phyloP scores from a whole-genome alignment of 2,797 vertebrate species.

The Gambelia wislizenii region DNA sequence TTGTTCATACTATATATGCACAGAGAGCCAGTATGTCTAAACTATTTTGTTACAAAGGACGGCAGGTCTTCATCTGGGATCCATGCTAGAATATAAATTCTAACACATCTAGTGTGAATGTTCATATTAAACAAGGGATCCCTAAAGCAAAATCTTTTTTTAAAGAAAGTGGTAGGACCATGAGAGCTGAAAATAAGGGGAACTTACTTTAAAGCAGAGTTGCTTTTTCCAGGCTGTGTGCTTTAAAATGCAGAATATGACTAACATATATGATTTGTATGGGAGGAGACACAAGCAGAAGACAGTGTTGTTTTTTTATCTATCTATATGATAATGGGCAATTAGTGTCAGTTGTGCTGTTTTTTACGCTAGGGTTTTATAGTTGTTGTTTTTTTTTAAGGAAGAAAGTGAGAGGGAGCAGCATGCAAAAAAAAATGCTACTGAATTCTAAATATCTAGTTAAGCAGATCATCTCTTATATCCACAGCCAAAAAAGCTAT shows the following conservation, averaged over 20 bases:
- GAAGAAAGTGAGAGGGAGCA: slow-evolving; percentile 20
- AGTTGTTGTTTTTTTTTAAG: slow-evolving; percentile 38
- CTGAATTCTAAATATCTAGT: slow-evolving; percentile 58
- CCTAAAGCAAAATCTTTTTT: slow-evolving; percentile 56
- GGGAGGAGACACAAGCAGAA: slow-evolving; percentile 53
- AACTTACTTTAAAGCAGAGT: slow-evolving; percentile 59
- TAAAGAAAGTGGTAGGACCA: slow-evolving; percentile 32
- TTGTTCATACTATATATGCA: not conserved
- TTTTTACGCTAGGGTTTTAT: slow-evolving; percentile 53
- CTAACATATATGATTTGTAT: slow-evolving; percentile 44
- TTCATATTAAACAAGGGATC: slow-evolving; percentile 47
- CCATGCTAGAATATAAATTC: slow-evolving; percentile 60
- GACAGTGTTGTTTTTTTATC: slow-evolving; percentile 42
- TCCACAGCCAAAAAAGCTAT: slow-evolving; percentile 49
- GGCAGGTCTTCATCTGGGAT: slow-evolving; percentile 33
- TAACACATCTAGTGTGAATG: slow-evolving; percentile 53
- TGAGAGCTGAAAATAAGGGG: slow-evolving; percentile 31
- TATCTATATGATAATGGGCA: slow-evolving; percentile 55
- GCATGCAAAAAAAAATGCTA: slow-evolving; percentile 36
- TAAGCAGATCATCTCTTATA: slow-evolving; percentile 58
- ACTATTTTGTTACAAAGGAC: not conserved
- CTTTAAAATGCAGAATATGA: slow-evolving; percentile 53
- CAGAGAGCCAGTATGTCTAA: not conserved
- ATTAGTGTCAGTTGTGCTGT: slow-evolving; percentile 57
- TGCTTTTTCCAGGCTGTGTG: slow-evolving; percentile 46